phyloP scores from a whole-genome alignment of 2,113 vertebrate species.

The Pavo muticus region DNA sequence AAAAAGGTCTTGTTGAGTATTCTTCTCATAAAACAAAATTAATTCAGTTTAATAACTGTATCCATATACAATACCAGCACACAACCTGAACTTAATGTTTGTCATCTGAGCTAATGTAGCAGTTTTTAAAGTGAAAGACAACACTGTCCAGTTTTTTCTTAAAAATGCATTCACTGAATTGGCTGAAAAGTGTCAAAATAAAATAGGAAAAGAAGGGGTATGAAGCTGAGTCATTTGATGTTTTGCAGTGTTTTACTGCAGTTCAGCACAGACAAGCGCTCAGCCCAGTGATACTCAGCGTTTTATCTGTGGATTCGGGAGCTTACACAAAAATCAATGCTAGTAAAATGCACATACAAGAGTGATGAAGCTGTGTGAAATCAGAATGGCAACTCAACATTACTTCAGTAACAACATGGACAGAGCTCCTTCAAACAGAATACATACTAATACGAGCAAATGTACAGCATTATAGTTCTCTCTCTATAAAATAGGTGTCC shows the following conservation, averaged over 20 bases:
- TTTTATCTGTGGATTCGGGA: background rate
- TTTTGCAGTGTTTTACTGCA: background rate
- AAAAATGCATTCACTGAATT: background rate
- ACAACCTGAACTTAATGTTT: background rate
- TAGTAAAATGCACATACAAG: background rate
- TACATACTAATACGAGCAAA: background rate
- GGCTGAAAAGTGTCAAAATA: background rate
- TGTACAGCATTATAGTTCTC: accelerated
- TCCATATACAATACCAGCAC: background rate
- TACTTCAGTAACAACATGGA: background rate
- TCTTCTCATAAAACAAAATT: background rate
- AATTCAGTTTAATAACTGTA: background rate
- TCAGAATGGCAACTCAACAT: background rate
- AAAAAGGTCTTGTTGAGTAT: background rate
- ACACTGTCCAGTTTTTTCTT: background rate
- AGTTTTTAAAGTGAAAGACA: background rate
- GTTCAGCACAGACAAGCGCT: background rate
- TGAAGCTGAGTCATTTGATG: background rate
- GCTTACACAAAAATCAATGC: background rate
- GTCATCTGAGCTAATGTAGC: background rate
- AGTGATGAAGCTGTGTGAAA: background rate
- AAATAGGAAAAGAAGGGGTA: background rate
- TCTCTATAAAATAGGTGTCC: accelerated
- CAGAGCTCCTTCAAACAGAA: background rate
- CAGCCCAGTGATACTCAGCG: background rate